Evolutionary conservation across 2,888 invertebrate genomes (phyloP).

Genomic region (Meteorus colon): DNA sequence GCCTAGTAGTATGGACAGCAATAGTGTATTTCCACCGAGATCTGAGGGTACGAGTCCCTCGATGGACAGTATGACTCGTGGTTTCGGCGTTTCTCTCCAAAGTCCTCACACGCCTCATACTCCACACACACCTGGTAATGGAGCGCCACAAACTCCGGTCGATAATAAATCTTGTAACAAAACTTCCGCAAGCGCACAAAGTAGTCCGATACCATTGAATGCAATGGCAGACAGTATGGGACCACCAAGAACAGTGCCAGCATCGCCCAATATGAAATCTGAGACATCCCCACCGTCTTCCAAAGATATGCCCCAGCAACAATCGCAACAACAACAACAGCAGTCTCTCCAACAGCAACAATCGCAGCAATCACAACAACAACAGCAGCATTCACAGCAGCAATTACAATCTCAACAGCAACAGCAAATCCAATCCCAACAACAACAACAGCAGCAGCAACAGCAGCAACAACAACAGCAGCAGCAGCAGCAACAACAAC

Average conservation of each 20-base stretch:
- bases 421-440: conserved; percentile 54
- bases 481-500: conserved; percentile 57
- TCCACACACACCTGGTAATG: conserved; percentile 69
- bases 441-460: conserved; percentile 61
- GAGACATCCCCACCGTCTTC: conserved; percentile 69
- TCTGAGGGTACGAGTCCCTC: conserved; percentile 70
- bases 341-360: conserved; percentile 46
- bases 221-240: conserved; percentile 70
- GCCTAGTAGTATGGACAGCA: conserved; percentile 63
- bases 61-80: conserved; percentile 69
- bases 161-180: conserved; percentile 65
- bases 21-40: conserved; percentile 64
- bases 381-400: conserved; percentile 52
- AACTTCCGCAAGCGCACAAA: conserved; percentile 69
- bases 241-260: conserved; percentile 69
- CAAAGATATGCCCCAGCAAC: conserved; percentile 62
- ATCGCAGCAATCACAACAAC: conserved; percentile 57
- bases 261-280: conserved; percentile 70
- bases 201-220: conserved; percentile 69
- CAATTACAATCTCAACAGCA: conserved; percentile 42
- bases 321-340: conserved; percentile 57
- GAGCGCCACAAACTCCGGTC: conserved; percentile 69
- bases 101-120: conserved; percentile 72
- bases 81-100: conserved; percentile 68
- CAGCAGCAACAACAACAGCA: conserved; percentile 62